These are phyloP conservation scores for Stigmatopora argus DNA, from an alignment of 2,113 vertebrate genomes.

Conservation along the genomic window DNA sequence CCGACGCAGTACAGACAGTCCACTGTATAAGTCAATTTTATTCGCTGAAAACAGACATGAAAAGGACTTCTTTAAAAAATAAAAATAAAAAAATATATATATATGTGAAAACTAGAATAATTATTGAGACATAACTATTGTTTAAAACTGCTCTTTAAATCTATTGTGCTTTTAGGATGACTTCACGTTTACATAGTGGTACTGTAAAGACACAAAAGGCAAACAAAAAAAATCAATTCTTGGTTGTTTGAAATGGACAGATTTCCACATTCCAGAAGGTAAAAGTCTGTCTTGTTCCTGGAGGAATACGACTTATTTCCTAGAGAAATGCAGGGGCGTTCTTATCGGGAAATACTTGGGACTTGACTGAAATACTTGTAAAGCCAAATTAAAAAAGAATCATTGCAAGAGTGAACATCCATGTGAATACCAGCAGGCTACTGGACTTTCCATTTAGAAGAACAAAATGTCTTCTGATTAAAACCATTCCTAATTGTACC, in stretches of 20 bases:
- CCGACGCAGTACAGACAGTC: conserved; percentile 81
- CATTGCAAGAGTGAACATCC: background rate
- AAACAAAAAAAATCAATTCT: background rate
- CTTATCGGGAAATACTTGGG: background rate
- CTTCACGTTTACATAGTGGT: background rate
- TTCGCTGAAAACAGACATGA: conserved; percentile 66
- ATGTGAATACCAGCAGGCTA: background rate
- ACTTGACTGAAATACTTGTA: background rate
- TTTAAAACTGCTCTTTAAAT: too few relatives aligned
- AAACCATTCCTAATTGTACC: background rate
- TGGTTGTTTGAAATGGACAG: background rate
- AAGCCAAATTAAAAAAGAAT: background rate
- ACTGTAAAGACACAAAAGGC: background rate
- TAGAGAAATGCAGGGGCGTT: background rate
- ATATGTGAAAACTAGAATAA: background rate
- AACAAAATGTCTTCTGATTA: background rate
- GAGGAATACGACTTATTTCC: background rate
- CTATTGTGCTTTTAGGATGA: background rate
- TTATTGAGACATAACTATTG: background rate
- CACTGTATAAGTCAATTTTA: conserved; percentile 75
- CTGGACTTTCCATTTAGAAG: background rate
- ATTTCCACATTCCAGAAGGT: background rate
- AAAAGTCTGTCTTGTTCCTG: background rate
- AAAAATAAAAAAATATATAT: background rate
- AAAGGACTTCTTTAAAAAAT: background rate